These are phyloP conservation scores for Saccopteryx bilineata DNA, from an alignment of 2,113 vertebrate genomes.

Conservation along the genomic window DNA sequence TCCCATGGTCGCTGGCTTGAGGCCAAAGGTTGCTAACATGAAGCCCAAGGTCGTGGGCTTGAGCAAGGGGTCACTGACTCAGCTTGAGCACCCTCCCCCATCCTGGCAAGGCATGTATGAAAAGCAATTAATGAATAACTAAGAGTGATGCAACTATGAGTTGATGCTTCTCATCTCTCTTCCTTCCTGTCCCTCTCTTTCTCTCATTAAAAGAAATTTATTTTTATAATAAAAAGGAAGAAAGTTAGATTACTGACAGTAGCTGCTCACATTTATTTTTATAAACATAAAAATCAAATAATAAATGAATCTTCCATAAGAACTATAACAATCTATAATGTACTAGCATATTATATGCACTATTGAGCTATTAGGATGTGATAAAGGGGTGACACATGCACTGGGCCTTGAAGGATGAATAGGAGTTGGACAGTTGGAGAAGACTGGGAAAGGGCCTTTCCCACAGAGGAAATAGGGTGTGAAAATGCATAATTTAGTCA, in stretches of 20 bases:
- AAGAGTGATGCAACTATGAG: too few species aligned
- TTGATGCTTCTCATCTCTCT: too few species aligned
- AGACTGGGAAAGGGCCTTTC: neutral
- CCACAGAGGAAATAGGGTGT: neutral
- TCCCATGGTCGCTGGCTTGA: too few species aligned
- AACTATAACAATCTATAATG: neutral
- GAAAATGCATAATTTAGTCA: neutral
- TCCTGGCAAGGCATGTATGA: too few species aligned
- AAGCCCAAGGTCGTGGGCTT: too few species aligned
- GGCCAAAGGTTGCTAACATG: too few species aligned
- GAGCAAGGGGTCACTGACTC: too few species aligned
- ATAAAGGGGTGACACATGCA: neutral
- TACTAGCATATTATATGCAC: neutral
- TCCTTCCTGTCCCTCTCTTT: too few species aligned
- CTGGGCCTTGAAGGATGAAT: neutral
- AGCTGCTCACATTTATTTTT: neutral
- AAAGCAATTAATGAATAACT: too few species aligned
- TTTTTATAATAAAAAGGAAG: constrained; percentile 23
- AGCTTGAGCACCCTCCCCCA: too few species aligned
- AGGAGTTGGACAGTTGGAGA: neutral
- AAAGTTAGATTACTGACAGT: constrained; percentile 38
- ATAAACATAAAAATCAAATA: constrained; percentile 40
- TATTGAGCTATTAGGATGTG: neutral
- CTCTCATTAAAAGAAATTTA: too few species aligned
- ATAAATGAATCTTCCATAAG: neutral